phyloP scores from a whole-genome alignment of 2,888 invertebrate species.

The Apamea sordens region DNA sequence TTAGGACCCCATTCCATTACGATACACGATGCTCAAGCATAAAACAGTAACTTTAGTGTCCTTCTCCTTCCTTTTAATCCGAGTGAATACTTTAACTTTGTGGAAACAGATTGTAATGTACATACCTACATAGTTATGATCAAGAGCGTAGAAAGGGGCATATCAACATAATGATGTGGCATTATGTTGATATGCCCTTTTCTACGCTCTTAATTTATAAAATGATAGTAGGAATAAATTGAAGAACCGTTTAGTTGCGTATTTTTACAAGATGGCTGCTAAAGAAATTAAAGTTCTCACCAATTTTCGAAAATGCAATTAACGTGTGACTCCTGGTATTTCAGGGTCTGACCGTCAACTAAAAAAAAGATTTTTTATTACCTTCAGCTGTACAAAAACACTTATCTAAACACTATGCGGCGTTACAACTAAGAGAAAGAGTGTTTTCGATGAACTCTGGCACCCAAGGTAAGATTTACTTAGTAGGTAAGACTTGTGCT shows the following conservation, averaged over 20 bases:
- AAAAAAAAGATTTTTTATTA: too few species aligned
- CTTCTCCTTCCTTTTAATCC: too few species aligned
- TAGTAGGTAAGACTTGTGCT: too few species aligned
- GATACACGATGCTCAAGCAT: neutral
- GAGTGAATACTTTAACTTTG: neutral
- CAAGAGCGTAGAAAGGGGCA: too few species aligned
- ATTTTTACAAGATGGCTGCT: neutral
- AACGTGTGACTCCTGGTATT: neutral
- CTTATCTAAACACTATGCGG: too few species aligned
- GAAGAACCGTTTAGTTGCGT: neutral
- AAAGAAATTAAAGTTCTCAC: neutral
- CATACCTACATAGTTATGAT: neutral
- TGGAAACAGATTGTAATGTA: neutral
- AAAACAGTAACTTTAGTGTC: neutral
- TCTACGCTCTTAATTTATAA: neutral
- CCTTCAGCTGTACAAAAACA: too few species aligned
- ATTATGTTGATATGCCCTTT: neutral
- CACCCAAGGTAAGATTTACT: too few species aligned
- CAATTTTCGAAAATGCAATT: neutral
- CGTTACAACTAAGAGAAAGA: too few species aligned
- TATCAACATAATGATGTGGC: too few species aligned
- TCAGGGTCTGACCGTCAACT: neutral
- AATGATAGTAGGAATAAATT: neutral
- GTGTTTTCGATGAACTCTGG: too few species aligned
- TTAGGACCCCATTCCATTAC: too few species aligned